phyloP scores from a whole-genome alignment of 2,113 vertebrate genomes.

The chimpanzee (Pan troglodytes) region DNA sequence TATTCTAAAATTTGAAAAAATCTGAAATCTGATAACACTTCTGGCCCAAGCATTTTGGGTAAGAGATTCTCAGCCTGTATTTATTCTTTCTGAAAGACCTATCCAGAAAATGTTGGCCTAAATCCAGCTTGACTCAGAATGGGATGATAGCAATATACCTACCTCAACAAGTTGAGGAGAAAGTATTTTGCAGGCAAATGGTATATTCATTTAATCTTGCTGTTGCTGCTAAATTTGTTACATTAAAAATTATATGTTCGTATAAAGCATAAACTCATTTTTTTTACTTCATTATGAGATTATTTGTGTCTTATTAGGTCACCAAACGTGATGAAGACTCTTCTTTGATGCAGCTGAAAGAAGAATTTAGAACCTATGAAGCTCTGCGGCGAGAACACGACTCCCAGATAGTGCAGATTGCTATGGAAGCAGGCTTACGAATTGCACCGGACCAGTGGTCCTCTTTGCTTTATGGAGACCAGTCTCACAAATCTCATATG shows the following conservation, averaged over 20 bases:
- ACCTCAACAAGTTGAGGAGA: background rate
- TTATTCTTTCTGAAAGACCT: background rate
- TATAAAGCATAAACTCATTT: background rate
- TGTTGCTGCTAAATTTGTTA: background rate
- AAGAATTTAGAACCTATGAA: slow-evolving; percentile 97
- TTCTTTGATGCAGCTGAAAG: slow-evolving; percentile 98
- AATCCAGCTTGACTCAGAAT: background rate
- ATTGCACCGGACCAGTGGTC: slow-evolving; percentile 99
- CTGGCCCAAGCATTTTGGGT: background rate
- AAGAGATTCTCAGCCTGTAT: background rate
- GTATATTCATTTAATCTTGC: background rate
- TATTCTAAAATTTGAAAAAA: background rate
- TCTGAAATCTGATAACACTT: background rate
- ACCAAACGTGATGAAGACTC: slow-evolving; percentile 99
- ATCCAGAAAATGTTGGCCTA: background rate
- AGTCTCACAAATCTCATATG: slow-evolving; percentile 99
- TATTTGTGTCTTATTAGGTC: slow-evolving; percentile 84
- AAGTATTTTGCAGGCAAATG: background rate
- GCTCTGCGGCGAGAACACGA: slow-evolving; percentile 97
- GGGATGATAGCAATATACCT: background rate
- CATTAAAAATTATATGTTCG: background rate
- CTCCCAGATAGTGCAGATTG: slow-evolving; percentile 98
- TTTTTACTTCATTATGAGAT: background rate
- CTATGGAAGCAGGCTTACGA: slow-evolving; percentile 97
- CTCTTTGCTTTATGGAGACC: slow-evolving; percentile 96